Evolutionary conservation across 1,140 invertebrate genomes (phyloP), one percentile per base, ranked within the genome.

Genomic region (Zophobas morio): DNA sequence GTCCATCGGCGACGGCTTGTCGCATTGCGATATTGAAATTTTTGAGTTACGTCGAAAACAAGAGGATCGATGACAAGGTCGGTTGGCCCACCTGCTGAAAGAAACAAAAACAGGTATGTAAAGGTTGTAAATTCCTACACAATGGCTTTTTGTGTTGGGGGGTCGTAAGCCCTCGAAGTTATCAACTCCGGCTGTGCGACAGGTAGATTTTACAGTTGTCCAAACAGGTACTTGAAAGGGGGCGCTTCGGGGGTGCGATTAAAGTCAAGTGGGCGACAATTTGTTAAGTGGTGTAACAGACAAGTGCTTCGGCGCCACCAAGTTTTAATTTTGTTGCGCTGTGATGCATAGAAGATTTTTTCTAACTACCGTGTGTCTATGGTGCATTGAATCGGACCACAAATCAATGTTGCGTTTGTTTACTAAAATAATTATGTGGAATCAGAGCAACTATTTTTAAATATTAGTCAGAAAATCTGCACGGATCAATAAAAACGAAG

Each of bases 81-180:
- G 49, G 2, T 6, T 4, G 34, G 54, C n/a, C 60, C 60, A 66
- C 60, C 60, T 66, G 60, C 6, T n/a, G 6, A 1, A 33, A 1
- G 32, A 66, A 66, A 66, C 60, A 66, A 66, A 66, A 66, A 66
- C 2, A 34, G 60, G 60, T 33, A 42, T 66, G n/a, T 8, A 60
- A 6, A 36, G 34, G 20, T 53, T n/a, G 2, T 53, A 53, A 53
- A 53, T 60, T 60, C 35, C 32, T 8, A 32, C 3, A 66, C 60
- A 66, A 66, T 66, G 39, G 53, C 54, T 37, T 63, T 63, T 63
- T 63, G 35, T 63, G 57, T 63, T 37, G 6, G n/a, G 35, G 60
- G 60, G 60, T 66, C 39, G 60, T 66, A 40, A 63, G 6, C 34
- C 5, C 34, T 35, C 40, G 36, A 4, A 40, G 60, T 42, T 60